Percentiles rank a stretch among this genome's conserved stretches.
These are phyloP conservation scores for Eupeodes latifasciatus DNA, from an alignment of 2,888 invertebrate genomes.

Conservation along the genomic window DNA sequence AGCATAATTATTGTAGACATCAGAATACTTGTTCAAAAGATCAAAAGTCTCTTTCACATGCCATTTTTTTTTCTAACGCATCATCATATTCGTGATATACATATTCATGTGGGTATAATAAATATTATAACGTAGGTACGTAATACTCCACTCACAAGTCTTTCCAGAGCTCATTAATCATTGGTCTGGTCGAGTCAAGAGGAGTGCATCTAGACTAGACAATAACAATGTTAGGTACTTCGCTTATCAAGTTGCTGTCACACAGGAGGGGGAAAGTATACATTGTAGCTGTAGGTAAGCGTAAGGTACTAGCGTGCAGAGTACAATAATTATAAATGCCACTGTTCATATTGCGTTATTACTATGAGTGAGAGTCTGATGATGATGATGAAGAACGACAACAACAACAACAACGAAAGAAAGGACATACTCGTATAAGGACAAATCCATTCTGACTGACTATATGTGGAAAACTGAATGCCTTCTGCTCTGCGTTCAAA, in stretches of 20 bases:
- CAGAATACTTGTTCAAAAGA: slow-evolving; percentile 39
- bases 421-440: slow-evolving; percentile 7
- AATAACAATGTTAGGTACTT: slow-evolving; percentile 27
- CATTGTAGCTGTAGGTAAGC: too few species aligned
- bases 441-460: slow-evolving; percentile 1
- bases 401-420: slow-evolving; percentile 2
- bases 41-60: slow-evolving; percentile 53
- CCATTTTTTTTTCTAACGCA: slow-evolving; percentile 39
- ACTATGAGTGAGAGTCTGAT: slow-evolving; percentile 3
- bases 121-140: neutral
- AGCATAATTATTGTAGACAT: slow-evolving; percentile 35
- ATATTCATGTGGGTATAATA: neutral
- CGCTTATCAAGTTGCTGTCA: slow-evolving; percentile 13
- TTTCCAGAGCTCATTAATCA: slow-evolving; percentile 63
- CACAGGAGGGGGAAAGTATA: slow-evolving; percentile 9
- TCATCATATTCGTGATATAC: neutral
- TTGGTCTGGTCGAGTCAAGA: slow-evolving; percentile 36
- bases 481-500: slow-evolving; percentile 3
- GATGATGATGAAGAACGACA: neutral
- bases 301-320: slow-evolving; percentile 55
- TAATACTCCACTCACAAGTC: slow-evolving; percentile 28
- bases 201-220: slow-evolving; percentile 55
- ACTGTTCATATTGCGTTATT: slow-evolving; percentile 60
- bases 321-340: slow-evolving; percentile 68
- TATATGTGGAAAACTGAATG: slow-evolving; percentile 2